Conservation (phyloP, 2,797 vertebrate species). For the Rhincodon typus region DNA sequence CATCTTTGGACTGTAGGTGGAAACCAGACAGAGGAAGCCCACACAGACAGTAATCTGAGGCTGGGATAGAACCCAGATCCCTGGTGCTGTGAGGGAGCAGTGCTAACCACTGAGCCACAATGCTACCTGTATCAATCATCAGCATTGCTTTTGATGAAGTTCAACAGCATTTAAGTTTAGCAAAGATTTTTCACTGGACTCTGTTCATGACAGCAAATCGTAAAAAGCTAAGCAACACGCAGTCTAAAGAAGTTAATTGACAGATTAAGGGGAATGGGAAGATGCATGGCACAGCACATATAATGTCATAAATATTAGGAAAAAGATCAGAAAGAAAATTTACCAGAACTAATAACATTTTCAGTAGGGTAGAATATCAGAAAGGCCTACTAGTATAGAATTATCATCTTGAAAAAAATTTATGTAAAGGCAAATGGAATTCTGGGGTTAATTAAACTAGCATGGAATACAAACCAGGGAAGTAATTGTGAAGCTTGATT, state of each 20-base stretch:
- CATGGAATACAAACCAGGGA: not conserved
- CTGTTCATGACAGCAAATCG: not conserved
- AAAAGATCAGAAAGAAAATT: not conserved
- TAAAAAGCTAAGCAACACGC: not conserved
- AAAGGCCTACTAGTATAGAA: not conserved
- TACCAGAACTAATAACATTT: not conserved
- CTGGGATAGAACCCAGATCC: too few species aligned
- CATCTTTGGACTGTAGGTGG: too few species aligned
- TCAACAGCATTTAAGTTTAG: not conserved
- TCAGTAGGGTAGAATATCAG: not conserved
- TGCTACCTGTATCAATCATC: not conserved
- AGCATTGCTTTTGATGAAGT: not conserved
- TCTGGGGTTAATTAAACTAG: not conserved
- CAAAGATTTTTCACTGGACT: not conserved
- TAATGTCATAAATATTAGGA: not conserved
- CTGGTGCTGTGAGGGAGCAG: too few species aligned
- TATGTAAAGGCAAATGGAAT: not conserved
- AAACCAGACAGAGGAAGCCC: too few species aligned
- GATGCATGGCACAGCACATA: not conserved
- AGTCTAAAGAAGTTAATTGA: not conserved
- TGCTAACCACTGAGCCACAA: too few species aligned
- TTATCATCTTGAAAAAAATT: not conserved
- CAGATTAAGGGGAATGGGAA: not conserved
- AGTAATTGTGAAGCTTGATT: not conserved
- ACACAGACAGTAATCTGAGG: too few species aligned